A percentile compares a stretch with the other conserved stretches of the same genome.
Conservation (phyloP, 2,888 invertebrate genomes). For the Drosophila aldrichi region DNA sequence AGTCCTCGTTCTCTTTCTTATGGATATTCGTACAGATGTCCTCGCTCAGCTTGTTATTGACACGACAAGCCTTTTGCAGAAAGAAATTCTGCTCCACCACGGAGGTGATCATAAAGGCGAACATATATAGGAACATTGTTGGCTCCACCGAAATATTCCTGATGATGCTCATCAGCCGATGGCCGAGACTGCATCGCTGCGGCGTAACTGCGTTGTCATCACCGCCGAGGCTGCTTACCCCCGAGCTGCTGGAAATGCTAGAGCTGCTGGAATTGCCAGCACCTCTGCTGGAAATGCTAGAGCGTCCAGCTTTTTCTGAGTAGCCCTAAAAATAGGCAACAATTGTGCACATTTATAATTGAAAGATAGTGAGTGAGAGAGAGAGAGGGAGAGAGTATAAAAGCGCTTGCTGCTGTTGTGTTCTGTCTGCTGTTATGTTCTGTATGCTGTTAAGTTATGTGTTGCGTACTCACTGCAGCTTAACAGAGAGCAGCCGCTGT, state of each 20-base stretch:
- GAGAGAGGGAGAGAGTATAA: too few species aligned
- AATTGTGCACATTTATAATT: not conserved
- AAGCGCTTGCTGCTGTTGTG: not conserved
- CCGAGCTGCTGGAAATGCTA: conserved; percentile 55
- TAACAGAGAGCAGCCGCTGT: conserved; percentile 11
- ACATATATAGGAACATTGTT: conserved; percentile 94
- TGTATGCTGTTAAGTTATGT: not conserved
- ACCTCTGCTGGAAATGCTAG: conserved; percentile 57
- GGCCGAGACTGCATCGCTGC: conserved; percentile 17
- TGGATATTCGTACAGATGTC: conserved; percentile 89
- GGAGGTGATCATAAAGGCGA: conserved; percentile 93
- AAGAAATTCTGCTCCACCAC: conserved; percentile 93
- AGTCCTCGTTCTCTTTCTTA: conserved; percentile 86
- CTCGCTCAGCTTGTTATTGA: conserved; percentile 89
- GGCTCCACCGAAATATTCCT: conserved; percentile 91
- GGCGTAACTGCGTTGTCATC: conserved; percentile 7
- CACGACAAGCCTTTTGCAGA: conserved; percentile 91
- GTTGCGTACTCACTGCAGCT: conserved; percentile 1
- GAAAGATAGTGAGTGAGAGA: not conserved
- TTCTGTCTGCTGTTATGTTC: not conserved
- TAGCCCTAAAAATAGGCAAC: conserved; percentile 70
- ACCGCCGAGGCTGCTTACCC: conserved; percentile 14
- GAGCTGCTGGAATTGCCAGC: too few species aligned
- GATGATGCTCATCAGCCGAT: conserved; percentile 35
- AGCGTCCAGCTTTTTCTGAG: conserved; percentile 40